Base-by-base conservation (phyloP, 2,113 vertebrate species). In the Thunnus maccoyii region DNA sequence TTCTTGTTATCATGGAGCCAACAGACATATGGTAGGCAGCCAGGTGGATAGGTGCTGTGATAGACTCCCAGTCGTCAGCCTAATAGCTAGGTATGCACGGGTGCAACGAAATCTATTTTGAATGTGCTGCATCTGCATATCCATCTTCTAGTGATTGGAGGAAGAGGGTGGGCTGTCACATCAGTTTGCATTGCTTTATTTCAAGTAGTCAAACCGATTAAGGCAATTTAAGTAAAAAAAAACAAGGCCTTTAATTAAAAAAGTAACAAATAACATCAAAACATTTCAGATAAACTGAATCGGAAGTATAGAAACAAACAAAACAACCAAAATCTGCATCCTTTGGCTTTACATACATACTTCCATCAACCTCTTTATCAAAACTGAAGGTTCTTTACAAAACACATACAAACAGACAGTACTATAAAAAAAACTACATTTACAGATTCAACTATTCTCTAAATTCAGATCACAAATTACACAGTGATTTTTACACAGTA, bases 1-100 rank as follows among this genome's bases (percentile, higher is more conserved):
- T 82, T 92, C 80, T 87, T 93, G 83, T 88, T 89, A 83, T 89
- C 82, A 69, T 18, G 55, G 81, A 76, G 72, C 78, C 67, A 88
- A 77, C 62, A 90, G 81, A 88, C 73, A 84, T 70, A 25, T 80
- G 83, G 83, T 67, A 90, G 78, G 54, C 73, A 80, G 78, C 4
- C 82, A 77, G 84, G 62, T 82, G 84, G 85, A 84, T 60, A 51
- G 76, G 50, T 72, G 83, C 73, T 72, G 44, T 32, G 66, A 69
- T 7, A 18, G 56, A 76, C 84, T 78, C 67, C 18, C 68, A 70
- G 75, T 80, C 62, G 68, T 82, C 85, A 68, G 51, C 36, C 78
- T 72, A 68, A 81, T 82, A 72, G 41, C 52, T 18, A 17, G 18
- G 51, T 54, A 20, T 63, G 27, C 32, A 67, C 61, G 16, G 27